Conservation (phyloP, 2,888 invertebrate genomes). For the Furcula furcula region DNA sequence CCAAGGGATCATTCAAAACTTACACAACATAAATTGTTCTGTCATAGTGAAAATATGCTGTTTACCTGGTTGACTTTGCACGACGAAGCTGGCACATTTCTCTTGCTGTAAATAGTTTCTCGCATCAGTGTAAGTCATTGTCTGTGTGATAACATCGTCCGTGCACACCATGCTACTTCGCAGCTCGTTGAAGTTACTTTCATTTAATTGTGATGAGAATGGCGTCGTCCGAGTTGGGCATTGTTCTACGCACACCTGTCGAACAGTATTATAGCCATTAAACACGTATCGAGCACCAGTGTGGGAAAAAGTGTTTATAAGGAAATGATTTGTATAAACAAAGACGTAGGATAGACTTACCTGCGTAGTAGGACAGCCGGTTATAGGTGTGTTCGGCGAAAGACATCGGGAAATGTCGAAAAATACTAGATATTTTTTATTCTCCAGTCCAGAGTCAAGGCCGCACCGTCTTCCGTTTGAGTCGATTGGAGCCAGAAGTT, state of each 20-base stretch:
- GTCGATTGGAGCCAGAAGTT: constrained; percentile 90
- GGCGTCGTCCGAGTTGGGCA: constrained; percentile 85
- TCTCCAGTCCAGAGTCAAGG: constrained; percentile 83
- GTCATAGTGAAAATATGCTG: no score
- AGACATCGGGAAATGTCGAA: constrained; percentile 92
- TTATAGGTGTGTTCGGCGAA: constrained; percentile 84
- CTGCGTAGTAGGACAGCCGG: constrained; percentile 92
- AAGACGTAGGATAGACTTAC: constrained; percentile 60
- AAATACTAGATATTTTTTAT: constrained; percentile 89
- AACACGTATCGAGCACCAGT: no score
- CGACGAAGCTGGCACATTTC: constrained; percentile 87
- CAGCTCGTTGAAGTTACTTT: constrained; percentile 46
- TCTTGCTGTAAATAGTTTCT: constrained; percentile 69
- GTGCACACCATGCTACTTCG: constrained; percentile 84
- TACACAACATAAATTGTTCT: constrained; percentile 9
- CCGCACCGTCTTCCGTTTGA: constrained; percentile 91
- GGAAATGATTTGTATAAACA: no score
- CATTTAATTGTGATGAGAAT: constrained; percentile 51
- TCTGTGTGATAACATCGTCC: constrained; percentile 67
- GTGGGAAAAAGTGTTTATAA: no score
- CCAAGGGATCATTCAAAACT: constrained; percentile 11
- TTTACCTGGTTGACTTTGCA: constrained; percentile 86
- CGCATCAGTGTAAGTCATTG: constrained; percentile 61
- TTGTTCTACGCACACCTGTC: constrained; percentile 85
- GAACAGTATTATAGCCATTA: no score